Percentiles rank a stretch among this genome's conserved stretches.
Conservation (phyloP, 2,113 vertebrate genomes). For the Pseudolaguvia tuberculata region DNA sequence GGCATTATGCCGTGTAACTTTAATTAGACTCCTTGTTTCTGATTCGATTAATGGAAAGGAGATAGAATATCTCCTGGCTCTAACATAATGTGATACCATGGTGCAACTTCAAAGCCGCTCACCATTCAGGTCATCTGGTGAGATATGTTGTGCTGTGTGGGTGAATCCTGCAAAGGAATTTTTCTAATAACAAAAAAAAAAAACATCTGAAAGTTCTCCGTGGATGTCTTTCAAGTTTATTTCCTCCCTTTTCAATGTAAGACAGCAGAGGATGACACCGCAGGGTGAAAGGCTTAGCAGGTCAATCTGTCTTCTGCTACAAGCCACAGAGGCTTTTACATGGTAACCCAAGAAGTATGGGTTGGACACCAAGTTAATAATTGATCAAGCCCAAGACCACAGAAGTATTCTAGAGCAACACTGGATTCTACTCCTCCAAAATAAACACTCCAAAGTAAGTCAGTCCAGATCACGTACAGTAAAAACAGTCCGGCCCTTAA, state of each 20-base stretch:
- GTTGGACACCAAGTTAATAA: conserved; percentile 55
- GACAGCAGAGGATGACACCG: neutral
- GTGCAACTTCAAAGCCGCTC: conserved; percentile 35
- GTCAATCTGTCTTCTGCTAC: conserved; percentile 20
- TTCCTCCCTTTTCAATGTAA: neutral
- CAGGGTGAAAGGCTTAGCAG: neutral
- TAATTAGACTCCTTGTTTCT: conserved; percentile 48
- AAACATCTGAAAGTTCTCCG: conserved; percentile 21
- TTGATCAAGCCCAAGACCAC: conserved; percentile 51
- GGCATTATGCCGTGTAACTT: conserved; percentile 35
- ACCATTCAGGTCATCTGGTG: conserved; percentile 22
- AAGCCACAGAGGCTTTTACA: conserved; percentile 20
- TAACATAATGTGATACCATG: conserved; percentile 15
- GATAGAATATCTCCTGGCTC: conserved; percentile 23
- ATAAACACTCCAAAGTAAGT: conserved; percentile 46
- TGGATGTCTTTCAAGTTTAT: conserved; percentile 21
- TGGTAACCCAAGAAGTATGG: conserved; percentile 45
- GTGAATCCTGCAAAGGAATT: conserved; percentile 13
- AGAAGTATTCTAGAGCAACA: conserved; percentile 31
- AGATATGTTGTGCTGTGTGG: conserved; percentile 30
- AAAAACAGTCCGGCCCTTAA: neutral
- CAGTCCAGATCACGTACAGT: conserved; percentile 19
- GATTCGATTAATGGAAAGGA: conserved; percentile 19
- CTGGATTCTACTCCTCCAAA: conserved; percentile 47
- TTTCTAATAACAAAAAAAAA: conserved; percentile 37